Evolutionary conservation across 2,797 vertebrate species (phyloP), one percentile per base, ranked within the genome.

Genomic region (Poecilia velifera): DNA sequence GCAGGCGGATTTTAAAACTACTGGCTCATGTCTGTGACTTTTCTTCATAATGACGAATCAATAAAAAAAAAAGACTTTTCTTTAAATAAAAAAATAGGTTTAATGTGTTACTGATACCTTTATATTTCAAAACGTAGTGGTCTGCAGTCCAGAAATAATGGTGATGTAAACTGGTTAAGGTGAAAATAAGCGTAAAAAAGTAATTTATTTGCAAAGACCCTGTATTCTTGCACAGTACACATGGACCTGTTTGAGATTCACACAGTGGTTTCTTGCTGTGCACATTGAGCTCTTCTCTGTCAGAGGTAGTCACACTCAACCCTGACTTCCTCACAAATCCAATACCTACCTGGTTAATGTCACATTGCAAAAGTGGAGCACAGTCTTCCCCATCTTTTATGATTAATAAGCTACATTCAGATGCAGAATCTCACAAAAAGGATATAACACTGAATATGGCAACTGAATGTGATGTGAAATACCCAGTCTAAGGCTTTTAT

Each of bases 261-360:
- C 76, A 73, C 76, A n/a, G 41, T 7, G 84, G 78, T 70, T 78
- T 76, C 88, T 77, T 68, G 84, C 87, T 90, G 89, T 90, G 87
- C 89, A 91, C 86, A 93, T 41, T 87, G 85, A 89, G 86, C 78
- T 20, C 72, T 81, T 73, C 76, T 83, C 86, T 80, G 10, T 91
- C 91, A 90, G 62, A 90, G 82, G 77, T 86, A 81, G 66, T 68
- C 75, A 82, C 84, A 36, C 31, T 90, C 83, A 85, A 79, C n/a
- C 66, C 76, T 70, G 74, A 41, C 76, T 87, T 88, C 84, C 77
- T 70, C 66, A 83, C 51, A 25, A 77, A 79, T 85, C 43, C 75
- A 70, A 74, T 66, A 9, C 7, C 62, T 49, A 25, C 70, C 77
- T 66, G 45, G 76, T 74, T 74, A 28, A 68, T 49, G 73, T 25